These are phyloP conservation scores for Lichenostomus cassidix DNA, from an alignment of 2,113 vertebrate species.

Conservation along the genomic window DNA sequence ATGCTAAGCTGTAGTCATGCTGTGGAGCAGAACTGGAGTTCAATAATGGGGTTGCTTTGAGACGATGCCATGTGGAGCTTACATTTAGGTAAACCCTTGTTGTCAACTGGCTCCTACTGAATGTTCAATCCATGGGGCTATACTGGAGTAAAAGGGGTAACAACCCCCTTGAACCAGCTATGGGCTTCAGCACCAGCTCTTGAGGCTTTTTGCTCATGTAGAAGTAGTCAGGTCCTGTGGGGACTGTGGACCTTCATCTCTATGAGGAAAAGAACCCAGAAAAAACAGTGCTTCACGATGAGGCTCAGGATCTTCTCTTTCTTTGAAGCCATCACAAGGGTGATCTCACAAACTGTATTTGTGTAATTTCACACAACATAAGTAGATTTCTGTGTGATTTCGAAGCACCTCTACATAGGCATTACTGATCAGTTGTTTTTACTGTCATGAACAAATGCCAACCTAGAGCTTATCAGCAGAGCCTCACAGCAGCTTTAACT, in stretches of 20 bases:
- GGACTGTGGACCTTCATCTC: not conserved
- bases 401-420: not conserved
- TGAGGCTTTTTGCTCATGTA: not conserved
- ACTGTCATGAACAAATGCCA: not conserved
- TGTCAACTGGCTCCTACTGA: not conserved
- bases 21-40: not conserved
- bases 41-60: not conserved
- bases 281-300: not conserved
- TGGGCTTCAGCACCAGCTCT: not conserved
- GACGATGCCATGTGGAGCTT: not conserved
- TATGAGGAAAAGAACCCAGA: not conserved
- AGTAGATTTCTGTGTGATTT: not conserved
- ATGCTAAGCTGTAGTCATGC: not conserved
- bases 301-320: not conserved
- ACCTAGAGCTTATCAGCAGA: not conserved
- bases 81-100: not conserved
- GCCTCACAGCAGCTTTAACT: not conserved
- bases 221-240: not conserved
- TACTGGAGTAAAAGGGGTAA: not conserved
- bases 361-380: not conserved
- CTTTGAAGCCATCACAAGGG: not conserved
- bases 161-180: not conserved
- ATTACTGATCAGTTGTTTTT: not conserved
- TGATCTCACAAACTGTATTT: not conserved
- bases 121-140: not conserved